Evolutionary conservation across 64 coral and sea anemone species (phyloP), one percentile per base, ranked within the genome.

Genomic region (Montipora foliosa): DNA sequence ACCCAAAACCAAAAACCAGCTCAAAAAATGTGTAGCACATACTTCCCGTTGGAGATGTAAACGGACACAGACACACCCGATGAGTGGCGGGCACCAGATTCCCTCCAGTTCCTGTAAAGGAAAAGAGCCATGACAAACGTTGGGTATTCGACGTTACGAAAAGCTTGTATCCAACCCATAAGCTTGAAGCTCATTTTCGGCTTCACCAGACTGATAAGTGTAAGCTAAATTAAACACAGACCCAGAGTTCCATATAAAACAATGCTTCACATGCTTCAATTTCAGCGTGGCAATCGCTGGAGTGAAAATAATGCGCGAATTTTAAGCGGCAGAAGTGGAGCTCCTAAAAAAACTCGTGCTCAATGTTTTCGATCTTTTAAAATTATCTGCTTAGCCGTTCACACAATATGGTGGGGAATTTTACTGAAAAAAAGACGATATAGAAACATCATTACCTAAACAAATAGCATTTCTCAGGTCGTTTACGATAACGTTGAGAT

Each of bases 381-480:
- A 37, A 37, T 37, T 37, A 37, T 37, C 37, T 37, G 37, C 37
- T 37, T 37, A 37, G 37, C 37, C 37, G 37, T 37, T 1, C 37
- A 37, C 37, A 37, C 37, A 37, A 37, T 37, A 37, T 37, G 37
- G 1, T 37, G 37, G 11, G 6, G 11, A 57, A 6, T 57, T 71
- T 20, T 3, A 71, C 19, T 1, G 0, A 24, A 21, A 6, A 20
- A 71, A 71, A 1, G 19, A 71, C 0, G 20, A 71, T 2, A 60
- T 72, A 1, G 13, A 51, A 50, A 49, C 5, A 53, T 9, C 21
- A 69, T 44, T 74, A 93, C 92, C 92, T 64, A 93, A 48, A 75
- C 92, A 93, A 29, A 93, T 74, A 11, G 92, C 83, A 78, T 93
- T 82, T 81, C 92, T 79, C 5, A 93, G 74, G 49, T 81, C 83